Percentiles rank a stretch among this genome's conserved stretches.
Evolutionary conservation across 2,797 vertebrate genomes (phyloP).

Genomic region (Adrianichthys oophorus): DNA sequence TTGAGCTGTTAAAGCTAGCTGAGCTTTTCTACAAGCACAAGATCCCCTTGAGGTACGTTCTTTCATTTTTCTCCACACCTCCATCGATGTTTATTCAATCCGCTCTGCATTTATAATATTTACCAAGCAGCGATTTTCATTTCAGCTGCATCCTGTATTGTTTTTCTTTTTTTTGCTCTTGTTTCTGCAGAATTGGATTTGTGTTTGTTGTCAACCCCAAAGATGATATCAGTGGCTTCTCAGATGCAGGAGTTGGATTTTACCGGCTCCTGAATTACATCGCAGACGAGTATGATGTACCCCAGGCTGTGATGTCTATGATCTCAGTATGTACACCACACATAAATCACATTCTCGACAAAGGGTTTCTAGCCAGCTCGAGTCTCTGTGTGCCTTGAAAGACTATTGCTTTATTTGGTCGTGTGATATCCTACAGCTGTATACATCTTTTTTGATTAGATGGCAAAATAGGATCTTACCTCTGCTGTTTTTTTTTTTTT

Average conservation of each 20-base stretch:
- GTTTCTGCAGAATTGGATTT: conserved; percentile 88
- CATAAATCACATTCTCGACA: conserved; percentile 42
- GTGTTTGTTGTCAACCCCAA: conserved; percentile 89
- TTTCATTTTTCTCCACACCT: conserved; percentile 20
- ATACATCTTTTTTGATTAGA: conserved; percentile 36
- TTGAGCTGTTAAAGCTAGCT: conserved; percentile 87
- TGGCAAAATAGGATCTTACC: conserved; percentile 35
- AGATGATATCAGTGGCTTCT: conserved; percentile 84
- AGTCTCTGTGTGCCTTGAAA: conserved; percentile 32
- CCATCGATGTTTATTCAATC: conserved; percentile 31
- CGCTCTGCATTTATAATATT: conserved; percentile 54
- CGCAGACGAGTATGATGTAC: conserved; percentile 83
- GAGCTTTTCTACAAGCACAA: conserved; percentile 90
- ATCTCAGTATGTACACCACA: conserved; percentile 82
- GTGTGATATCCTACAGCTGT: conserved; percentile 26
- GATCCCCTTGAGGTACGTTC: conserved; percentile 88
- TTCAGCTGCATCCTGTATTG: conserved; percentile 63
- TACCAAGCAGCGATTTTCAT: conserved; percentile 54
- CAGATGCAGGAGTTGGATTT: conserved; percentile 88
- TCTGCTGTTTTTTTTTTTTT: conserved; percentile 31
- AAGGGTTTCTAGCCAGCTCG: conserved; percentile 30
- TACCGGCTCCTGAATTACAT: conserved; percentile 91
- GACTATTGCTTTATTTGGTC: conserved; percentile 34
- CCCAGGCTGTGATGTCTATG: conserved; percentile 86
- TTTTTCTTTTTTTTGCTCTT: conserved; percentile 37